Base-by-base conservation (phyloP, 1,140 invertebrate species). In the Brachionus rotundiformis region DNA sequence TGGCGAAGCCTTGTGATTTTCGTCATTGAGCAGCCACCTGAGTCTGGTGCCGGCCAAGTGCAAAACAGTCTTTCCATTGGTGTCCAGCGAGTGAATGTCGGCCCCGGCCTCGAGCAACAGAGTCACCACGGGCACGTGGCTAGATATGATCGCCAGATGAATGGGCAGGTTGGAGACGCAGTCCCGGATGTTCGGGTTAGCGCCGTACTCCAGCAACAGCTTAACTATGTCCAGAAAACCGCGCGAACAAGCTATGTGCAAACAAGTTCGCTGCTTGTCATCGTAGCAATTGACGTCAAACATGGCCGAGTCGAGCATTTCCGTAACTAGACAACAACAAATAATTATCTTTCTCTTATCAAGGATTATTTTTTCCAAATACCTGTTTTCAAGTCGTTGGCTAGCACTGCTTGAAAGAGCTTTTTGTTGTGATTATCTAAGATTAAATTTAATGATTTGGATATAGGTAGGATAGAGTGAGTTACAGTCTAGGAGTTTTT, bases 81-180 rank as follows among this genome's bases (percentile, higher is more conserved):
- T 33, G 29, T 73, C 80, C n/a, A 82, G 23, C 25, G 71, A 68
- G 25, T 73, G 41, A 19, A 82, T 73, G 71, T 82, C 63, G 11
- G 71, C 41, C 5, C 63, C 63, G 1, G 61, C 61, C 31, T 68
- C 80, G 2, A 82, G 39, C 31, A 82, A 39, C 10, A 73, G 11
- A n/a, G 71, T 82, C n/a, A 76, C 80, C 2, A 79, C 59, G 25
- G 44, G 76, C 4, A 79, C 76, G 31, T 79, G 76, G 29, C 44
- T 59, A 31, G 47, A 54, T 39, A 79, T 79, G 33, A 79, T 79
- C 7, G 76, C 76, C 41, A 79, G 36, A 63, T 79, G 76, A 27
- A 79, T 79, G 29, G 76, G 76, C 23, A 79, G n/a, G 59, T 79
- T 79, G 11, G 47, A 54, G 5, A 79, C 76, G 27, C 76, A 79